Percentiles rank a stretch among this genome's conserved stretches.
Conservation (phyloP, 2,113 vertebrate genomes). For the Muscicapa adusta region DNA sequence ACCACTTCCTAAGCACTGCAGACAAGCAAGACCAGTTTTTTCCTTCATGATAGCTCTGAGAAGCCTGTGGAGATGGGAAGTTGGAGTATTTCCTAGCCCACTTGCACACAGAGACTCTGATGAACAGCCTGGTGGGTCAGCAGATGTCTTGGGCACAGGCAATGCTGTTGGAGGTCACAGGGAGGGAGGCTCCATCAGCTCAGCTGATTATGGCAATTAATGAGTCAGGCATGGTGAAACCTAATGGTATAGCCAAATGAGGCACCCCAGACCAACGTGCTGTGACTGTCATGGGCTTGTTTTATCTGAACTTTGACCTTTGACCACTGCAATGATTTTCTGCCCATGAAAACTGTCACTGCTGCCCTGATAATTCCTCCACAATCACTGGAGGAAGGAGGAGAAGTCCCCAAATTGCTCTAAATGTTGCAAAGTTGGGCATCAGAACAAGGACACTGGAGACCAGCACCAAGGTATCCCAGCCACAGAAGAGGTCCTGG, state of each 20-base stretch:
- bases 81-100: background rate
- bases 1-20: background rate
- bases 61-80: background rate
- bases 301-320: background rate
- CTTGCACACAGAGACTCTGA: background rate
- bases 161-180: background rate
- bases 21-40: background rate
- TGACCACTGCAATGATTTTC: background rate
- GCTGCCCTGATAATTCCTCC: background rate
- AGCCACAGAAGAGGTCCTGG: background rate
- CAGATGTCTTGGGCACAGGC: background rate
- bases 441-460: background rate
- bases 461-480: fast-evolving
- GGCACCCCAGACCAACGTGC: background rate
- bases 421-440: background rate
- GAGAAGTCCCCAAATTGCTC: background rate
- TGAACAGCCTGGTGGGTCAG: background rate
- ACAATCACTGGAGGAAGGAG: background rate
- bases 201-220: background rate
- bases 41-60: background rate
- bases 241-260: background rate
- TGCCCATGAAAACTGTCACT: background rate
- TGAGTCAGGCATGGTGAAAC: background rate
- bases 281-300: background rate
- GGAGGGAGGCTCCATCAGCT: background rate